A percentile compares a stretch with the other conserved stretches of the same genome.
Evolutionary conservation across 1,140 invertebrate genomes (phyloP).

Genomic region (Helicoverpa armigera): DNA sequence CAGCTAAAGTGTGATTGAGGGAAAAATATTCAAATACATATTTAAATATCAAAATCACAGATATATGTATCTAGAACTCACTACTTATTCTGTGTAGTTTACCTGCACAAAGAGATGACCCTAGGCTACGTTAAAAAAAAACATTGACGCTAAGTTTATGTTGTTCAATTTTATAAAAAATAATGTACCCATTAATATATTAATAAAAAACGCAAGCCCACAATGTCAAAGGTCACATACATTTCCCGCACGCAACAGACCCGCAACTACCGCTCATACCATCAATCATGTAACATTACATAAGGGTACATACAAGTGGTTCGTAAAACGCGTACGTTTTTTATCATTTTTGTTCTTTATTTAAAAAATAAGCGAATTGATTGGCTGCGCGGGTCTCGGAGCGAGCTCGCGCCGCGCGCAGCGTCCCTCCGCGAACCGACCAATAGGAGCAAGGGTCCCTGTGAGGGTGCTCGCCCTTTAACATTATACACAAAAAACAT

Average conservation of each 20-base stretch:
- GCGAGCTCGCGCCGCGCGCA: conserved; percentile 68
- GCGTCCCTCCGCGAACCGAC: conserved; percentile 72
- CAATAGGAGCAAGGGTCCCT: conserved; percentile 66
- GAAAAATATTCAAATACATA: no score
- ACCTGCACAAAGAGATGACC: no score
- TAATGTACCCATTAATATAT: no score
- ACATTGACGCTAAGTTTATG: no score
- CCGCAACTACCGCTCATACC: background rate
- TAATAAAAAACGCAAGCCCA: no score
- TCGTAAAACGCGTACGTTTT: conserved; percentile 72
- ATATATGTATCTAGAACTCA: no score
- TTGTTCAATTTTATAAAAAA: no score
- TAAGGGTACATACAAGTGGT: conserved; percentile 63
- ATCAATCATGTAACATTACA: conserved; percentile 62
- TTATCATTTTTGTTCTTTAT: conserved; percentile 80
- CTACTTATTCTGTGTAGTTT: no score
- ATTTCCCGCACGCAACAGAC: background rate
- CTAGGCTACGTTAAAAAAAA: no score
- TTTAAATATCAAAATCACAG: no score
- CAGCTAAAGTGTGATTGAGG: no score
- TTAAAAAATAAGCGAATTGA: conserved; percentile 84
- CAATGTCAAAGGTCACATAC: no score
- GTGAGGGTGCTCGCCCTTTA: conserved; percentile 76
- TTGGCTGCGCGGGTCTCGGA: conserved; percentile 75
- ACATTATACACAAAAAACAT: conserved; percentile 42